These are phyloP conservation scores for Drosophila barbarae DNA, from an alignment of 2,888 invertebrate species.

Conservation along the genomic window DNA sequence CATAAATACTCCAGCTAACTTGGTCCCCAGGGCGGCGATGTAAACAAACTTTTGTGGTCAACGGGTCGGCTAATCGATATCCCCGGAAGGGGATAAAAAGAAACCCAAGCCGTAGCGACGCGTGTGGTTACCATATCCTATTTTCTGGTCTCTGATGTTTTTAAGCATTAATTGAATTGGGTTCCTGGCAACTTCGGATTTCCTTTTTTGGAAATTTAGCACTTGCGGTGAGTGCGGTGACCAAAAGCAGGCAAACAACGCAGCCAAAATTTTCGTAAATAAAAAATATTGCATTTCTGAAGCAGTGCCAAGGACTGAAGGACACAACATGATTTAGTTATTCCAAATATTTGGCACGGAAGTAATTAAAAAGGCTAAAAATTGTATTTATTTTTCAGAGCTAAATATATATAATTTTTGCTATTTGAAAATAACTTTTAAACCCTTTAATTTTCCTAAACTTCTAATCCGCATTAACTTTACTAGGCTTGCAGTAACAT, in stretches of 20 bases:
- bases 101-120: neutral
- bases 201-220: slow-evolving; percentile 47
- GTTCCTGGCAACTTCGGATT: slow-evolving; percentile 51
- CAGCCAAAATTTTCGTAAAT: slow-evolving; percentile 39
- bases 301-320: slow-evolving; percentile 20
- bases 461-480: slow-evolving; percentile 9
- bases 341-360: slow-evolving; percentile 23
- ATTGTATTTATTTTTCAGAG: neutral
- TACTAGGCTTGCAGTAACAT: neutral
- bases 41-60: slow-evolving; percentile 38
- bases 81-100: neutral
- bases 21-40: slow-evolving; percentile 3
- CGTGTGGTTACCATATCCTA: slow-evolving; percentile 13
- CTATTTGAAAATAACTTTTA: neutral
- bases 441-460: neutral
- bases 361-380: slow-evolving; percentile 24
- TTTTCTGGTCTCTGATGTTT: slow-evolving; percentile 11
- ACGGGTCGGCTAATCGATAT: slow-evolving; percentile 32
- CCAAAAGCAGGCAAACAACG: slow-evolving; percentile 14
- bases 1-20: slow-evolving; percentile 54
- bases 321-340: slow-evolving; percentile 22
- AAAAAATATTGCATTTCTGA: slow-evolving; percentile 29
- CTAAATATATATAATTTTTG: neutral
- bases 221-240: slow-evolving; percentile 56
- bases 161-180: slow-evolving; percentile 68